Conservation (phyloP, 2,797 vertebrate species). For the Lophotriccus pileatus region DNA sequence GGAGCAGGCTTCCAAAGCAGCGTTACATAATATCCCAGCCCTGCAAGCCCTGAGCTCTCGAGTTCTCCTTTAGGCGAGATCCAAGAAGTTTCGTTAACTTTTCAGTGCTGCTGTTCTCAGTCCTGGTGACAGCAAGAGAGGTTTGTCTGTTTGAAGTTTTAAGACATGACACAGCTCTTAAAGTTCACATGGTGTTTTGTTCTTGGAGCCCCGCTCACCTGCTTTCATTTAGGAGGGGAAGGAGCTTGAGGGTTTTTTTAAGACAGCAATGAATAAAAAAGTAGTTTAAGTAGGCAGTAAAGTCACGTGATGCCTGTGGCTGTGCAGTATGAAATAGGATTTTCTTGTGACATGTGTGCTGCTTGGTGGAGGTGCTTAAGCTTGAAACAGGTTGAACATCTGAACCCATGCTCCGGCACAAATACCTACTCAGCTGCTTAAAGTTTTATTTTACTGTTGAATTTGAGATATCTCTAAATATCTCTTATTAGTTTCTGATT, state of each 20-base stretch:
- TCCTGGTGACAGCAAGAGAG: neutral
- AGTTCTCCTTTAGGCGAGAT: neutral
- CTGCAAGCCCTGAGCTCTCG: neutral
- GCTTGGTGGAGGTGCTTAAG: neutral
- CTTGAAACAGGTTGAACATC: neutral
- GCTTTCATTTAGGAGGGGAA: neutral
- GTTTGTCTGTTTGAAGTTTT: neutral
- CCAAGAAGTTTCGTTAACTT: neutral
- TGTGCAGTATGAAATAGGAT: neutral
- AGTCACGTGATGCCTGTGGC: neutral
- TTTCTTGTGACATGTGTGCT: neutral
- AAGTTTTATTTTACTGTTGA: neutral
- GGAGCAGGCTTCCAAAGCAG: neutral
- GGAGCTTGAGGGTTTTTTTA: accelerated
- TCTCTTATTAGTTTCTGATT: neutral
- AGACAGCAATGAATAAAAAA: neutral
- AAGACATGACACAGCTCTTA: neutral
- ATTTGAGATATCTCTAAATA: neutral
- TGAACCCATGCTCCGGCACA: neutral
- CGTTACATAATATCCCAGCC: accelerated
- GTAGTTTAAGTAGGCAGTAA: neutral
- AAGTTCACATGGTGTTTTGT: accelerated
- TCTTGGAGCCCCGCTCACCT: neutral
- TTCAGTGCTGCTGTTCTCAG: neutral
- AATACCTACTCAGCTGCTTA: neutral